These are phyloP conservation scores for Caenorhabditis becei DNA, from an alignment of 2,888 invertebrate species.

Conservation along the genomic window DNA sequence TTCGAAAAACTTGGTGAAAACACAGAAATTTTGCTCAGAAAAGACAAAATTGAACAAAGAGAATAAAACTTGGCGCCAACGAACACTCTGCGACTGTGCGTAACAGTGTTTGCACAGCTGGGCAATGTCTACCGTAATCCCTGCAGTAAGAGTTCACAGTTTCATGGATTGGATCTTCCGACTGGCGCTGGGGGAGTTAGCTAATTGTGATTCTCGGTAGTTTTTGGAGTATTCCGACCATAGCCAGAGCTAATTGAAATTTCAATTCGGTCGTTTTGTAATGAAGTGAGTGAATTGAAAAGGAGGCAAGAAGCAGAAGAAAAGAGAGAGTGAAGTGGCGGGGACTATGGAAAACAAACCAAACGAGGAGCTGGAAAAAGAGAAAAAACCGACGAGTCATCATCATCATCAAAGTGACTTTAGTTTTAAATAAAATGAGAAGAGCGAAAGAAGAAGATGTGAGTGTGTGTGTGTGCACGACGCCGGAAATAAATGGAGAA, in stretches of 20 bases:
- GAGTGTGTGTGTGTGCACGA: slow-evolving; percentile 35
- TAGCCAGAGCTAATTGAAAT: neutral
- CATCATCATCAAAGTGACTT: slow-evolving; percentile 18
- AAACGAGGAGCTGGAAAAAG: slow-evolving; percentile 19
- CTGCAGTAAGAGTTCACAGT: no score
- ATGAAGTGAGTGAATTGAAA: neutral
- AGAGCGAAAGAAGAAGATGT: slow-evolving; percentile 9
- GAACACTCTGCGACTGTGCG: no score
- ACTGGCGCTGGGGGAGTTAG: no score
- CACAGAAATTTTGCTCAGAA: no score
- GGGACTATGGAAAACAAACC: slow-evolving; percentile 15
- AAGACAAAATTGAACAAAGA: no score
- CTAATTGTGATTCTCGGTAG: no score
- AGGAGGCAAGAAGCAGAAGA: neutral
- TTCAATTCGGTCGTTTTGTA: neutral
- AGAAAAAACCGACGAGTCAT: slow-evolving; percentile 26
- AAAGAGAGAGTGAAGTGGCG: neutral
- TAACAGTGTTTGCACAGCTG: no score
- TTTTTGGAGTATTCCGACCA: no score
- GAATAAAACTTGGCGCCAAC: no score
- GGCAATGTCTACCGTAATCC: no score
- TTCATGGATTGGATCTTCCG: no score
- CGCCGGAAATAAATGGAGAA: slow-evolving; percentile 60
- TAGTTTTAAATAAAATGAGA: slow-evolving; percentile 13
- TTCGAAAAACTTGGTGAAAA: no score